Percentiles rank a stretch among this genome's conserved stretches.
Evolutionary conservation across 2,797 vertebrate species (phyloP).

Genomic region (Platyrinchus mystaceus): DNA sequence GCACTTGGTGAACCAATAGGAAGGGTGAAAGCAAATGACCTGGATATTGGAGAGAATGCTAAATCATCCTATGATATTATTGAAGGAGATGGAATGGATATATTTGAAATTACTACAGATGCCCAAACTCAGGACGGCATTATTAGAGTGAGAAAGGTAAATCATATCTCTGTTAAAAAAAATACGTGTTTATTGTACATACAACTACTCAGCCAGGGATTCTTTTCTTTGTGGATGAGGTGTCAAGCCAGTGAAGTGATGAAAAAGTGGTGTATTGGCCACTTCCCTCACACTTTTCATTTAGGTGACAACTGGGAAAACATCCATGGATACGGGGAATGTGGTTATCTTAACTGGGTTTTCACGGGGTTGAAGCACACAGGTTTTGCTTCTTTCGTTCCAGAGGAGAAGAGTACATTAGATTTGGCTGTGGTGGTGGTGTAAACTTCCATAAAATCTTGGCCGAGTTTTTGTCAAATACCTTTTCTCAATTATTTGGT

Average conservation of each 20-base stretch:
- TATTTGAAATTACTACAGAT: slow-evolving; percentile 92
- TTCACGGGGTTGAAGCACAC: not conserved
- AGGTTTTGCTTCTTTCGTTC: not conserved
- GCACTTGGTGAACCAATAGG: slow-evolving; percentile 87
- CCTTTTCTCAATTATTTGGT: not conserved
- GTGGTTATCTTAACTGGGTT: not conserved
- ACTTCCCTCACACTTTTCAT: not conserved
- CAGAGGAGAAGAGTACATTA: not conserved
- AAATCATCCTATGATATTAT: slow-evolving; percentile 92
- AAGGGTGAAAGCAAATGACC: slow-evolving; percentile 91
- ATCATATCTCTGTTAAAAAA: not conserved
- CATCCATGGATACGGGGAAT: not conserved
- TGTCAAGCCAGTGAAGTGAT: not conserved
- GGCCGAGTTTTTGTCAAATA: not conserved
- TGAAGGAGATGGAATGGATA: slow-evolving; percentile 89
- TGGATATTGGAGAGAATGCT: slow-evolving; percentile 93
- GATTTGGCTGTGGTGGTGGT: not conserved
- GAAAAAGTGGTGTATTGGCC: not conserved
- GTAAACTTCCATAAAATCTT: not conserved
- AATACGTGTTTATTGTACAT: not conserved
- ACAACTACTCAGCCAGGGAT: not conserved
- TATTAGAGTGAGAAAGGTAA: slow-evolving; percentile 91
- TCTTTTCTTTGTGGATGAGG: not conserved
- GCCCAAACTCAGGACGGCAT: slow-evolving; percentile 92
- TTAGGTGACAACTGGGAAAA: not conserved